Percentiles rank a stretch among this genome's conserved stretches.
These are phyloP conservation scores for Pipa parva DNA, from an alignment of 2,113 vertebrate species.

Conservation along the genomic window DNA sequence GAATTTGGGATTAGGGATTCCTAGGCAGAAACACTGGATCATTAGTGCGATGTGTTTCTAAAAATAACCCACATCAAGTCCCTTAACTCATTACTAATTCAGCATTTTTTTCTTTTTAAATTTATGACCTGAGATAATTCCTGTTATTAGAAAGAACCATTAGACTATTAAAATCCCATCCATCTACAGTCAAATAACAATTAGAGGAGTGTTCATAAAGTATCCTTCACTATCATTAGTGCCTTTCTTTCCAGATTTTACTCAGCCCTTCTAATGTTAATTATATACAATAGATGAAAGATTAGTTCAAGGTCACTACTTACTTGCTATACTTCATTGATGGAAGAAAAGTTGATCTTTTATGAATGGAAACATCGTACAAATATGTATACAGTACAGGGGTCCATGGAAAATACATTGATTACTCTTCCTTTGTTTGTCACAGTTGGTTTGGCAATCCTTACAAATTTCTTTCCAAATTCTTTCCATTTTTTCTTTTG, in stretches of 20 bases:
- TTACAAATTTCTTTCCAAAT: background rate
- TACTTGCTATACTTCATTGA: background rate
- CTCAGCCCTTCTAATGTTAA: background rate
- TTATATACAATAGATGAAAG: background rate
- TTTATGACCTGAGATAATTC: no score
- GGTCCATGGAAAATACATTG: no score
- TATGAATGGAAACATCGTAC: background rate
- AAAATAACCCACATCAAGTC: no score
- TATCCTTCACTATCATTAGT: background rate
- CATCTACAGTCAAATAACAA: background rate
- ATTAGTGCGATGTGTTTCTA: no score
- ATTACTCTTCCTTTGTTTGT: no score
- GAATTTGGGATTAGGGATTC: no score
- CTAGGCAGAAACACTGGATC: no score
- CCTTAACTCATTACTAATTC: no score
- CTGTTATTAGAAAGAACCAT: no score
- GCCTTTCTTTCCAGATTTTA: background rate
- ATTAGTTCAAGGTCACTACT: background rate
- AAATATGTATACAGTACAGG: background rate
- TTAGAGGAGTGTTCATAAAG: background rate
- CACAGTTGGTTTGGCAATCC: background rate
- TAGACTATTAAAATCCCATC: background rate
- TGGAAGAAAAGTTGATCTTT: background rate
- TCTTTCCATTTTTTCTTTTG: background rate
- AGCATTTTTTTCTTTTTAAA: no score